phyloP scores from a whole-genome alignment of 2,888 invertebrate genomes.

The Drosophila seclusa region DNA sequence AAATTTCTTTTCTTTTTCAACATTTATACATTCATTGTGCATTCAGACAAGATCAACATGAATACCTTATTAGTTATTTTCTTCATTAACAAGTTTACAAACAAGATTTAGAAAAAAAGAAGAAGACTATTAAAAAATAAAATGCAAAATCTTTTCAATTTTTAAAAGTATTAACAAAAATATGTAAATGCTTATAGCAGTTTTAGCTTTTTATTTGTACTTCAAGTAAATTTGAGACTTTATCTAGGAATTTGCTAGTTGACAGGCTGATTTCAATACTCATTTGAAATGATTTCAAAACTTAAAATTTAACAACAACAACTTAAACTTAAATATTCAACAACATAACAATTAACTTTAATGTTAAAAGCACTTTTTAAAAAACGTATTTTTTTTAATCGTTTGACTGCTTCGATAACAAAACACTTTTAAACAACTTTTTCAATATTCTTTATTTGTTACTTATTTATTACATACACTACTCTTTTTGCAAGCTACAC shows the following conservation, averaged over 20 bases:
- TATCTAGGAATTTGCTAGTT: background rate
- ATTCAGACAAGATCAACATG: constrained; percentile 18
- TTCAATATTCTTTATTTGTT: constrained; percentile 10
- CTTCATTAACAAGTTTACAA: background rate
- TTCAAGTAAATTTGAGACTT: background rate
- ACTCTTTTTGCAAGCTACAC: constrained; percentile 34
- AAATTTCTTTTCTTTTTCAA: constrained; percentile 1
- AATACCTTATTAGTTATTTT: background rate
- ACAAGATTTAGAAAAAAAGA: background rate
- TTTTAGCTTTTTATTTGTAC: background rate
- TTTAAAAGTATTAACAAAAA: background rate
- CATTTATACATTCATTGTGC: constrained; percentile 35
- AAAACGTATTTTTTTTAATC: background rate
- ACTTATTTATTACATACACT: constrained; percentile 4
- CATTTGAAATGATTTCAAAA: background rate
- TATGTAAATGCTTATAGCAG: too few relatives aligned
- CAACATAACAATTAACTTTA: constrained; percentile 5
- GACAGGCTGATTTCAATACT: background rate
- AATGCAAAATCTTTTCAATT: background rate
- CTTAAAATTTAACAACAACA: constrained; percentile 6
- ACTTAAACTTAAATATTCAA: background rate
- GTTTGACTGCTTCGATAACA: constrained; percentile 26
- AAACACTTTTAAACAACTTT: constrained; percentile 5
- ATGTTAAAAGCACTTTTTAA: constrained; percentile 8
- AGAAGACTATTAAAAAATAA: background rate